Base-by-base conservation (phyloP, 2,888 invertebrate genomes). In the Protophormia terraenovae region DNA sequence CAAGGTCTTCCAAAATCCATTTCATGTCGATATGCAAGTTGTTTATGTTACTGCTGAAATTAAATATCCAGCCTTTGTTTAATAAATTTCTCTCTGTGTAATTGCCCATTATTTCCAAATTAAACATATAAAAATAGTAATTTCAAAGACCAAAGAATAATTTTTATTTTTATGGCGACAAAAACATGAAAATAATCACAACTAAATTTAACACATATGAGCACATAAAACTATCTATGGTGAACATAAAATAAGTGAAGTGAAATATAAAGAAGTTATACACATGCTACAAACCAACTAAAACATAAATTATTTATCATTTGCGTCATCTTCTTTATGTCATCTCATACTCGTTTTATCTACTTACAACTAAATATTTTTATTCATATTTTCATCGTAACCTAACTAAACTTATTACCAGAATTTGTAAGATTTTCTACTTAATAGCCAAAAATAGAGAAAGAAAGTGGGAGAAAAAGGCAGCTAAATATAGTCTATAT, bases 341-440 rank as follows among this genome's bases (percentile, higher is more conserved):
- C 47, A 14, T 32, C 22, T 67, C 27, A 29, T 47, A 32, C 32
- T 69, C 16, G 12, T 71, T 71, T 55, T 71, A 71, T 71, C 38
- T 72, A 7, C 8, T 41, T n/a, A n/a, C n/a, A 41, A 45, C 58
- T 58, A 72, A 72, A 58, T 58, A 32, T 38, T 45, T 72, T 72
- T 72, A 45, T 58, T 45, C 29, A 72, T 72, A 41, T 72, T 41
- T 55, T 72, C 38, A 53, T 58, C 41, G 16, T 58, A 58, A 58
- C 41, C 27, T 41, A 41, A 24, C 41, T 29, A 19, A 58, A 14
- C 41, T 27, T 24, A 35, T 38, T 71, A 53, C 6, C n/a, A 27
- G 38, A 8, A 16, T 38, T 38, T 38, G 38, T 14, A 41, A 72
- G 24, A 38, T 55, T 38, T 55, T 16, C 14, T 47, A 67, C 27